Evolutionary conservation across 1,140 invertebrate genomes (phyloP).

Genomic region (Zophobas atratus): DNA sequence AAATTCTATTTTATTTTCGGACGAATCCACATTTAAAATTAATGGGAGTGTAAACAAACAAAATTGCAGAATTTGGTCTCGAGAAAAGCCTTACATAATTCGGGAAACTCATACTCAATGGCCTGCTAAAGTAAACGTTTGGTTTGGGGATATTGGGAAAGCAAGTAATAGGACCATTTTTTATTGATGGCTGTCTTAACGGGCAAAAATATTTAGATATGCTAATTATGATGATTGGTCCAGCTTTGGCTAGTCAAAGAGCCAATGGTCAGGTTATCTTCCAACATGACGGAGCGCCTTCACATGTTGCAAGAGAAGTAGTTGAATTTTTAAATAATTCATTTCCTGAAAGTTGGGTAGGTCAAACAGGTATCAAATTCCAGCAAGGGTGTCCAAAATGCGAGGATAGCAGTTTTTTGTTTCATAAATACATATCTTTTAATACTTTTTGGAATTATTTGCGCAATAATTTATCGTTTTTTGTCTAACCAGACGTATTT

Average conservation of each 20-base stretch:
- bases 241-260: constrained; percentile 45
- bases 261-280: constrained; percentile 51
- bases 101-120: constrained; percentile 49
- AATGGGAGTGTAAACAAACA: constrained; percentile 48
- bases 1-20: constrained; percentile 53
- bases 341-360: constrained; percentile 52
- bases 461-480: too few relatives aligned
- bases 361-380: constrained; percentile 1
- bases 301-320: constrained; percentile 47
- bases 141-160: constrained; percentile 46
- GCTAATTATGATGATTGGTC: constrained; percentile 45
- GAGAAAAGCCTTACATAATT: constrained; percentile 52
- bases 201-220: constrained; percentile 53
- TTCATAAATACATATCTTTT: too few relatives aligned
- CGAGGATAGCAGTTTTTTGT: too few relatives aligned
- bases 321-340: constrained; percentile 43
- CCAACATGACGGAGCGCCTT: constrained; percentile 52
- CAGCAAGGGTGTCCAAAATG: too few relatives aligned
- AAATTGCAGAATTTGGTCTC: constrained; percentile 51
- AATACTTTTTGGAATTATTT: too few relatives aligned
- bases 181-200: constrained; percentile 52
- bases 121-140: constrained; percentile 48
- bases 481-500: too few relatives aligned
- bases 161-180: constrained; percentile 47
- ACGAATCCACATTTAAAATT: constrained; percentile 48